Conservation (phyloP, 2,797 vertebrate genomes). For the Neosilurus hyrtlii region DNA sequence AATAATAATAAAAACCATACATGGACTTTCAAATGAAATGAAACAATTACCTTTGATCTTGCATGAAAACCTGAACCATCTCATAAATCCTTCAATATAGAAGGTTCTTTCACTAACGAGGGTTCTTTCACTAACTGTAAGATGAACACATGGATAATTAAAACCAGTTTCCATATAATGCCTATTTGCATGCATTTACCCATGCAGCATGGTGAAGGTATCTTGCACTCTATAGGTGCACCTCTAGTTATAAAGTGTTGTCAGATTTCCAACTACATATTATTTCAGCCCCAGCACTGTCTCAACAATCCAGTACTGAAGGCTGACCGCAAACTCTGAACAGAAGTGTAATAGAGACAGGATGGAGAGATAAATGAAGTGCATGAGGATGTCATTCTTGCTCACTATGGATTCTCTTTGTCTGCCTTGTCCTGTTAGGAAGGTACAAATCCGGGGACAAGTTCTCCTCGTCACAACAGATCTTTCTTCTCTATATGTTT, state of each 20-base stretch:
- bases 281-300: background rate
- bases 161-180: no score
- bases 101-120: no score
- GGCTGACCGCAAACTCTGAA: background rate
- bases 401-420: background rate
- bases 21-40: no score
- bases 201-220: no score
- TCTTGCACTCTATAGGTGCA: background rate
- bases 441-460: conserved; percentile 14
- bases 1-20: no score
- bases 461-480: background rate
- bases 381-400: background rate
- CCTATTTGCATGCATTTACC: no score
- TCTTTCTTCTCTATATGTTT: conserved; percentile 4
- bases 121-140: no score
- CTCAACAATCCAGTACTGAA: background rate
- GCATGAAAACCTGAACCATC: no score
- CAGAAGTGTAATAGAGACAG: background rate
- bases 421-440: conserved; percentile 27
- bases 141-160: no score
- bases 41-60: no score
- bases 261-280: background rate
- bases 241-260: background rate
- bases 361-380: background rate
- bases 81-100: no score